Conservation (phyloP, 2,888 invertebrate species). For the Thera britannica region DNA sequence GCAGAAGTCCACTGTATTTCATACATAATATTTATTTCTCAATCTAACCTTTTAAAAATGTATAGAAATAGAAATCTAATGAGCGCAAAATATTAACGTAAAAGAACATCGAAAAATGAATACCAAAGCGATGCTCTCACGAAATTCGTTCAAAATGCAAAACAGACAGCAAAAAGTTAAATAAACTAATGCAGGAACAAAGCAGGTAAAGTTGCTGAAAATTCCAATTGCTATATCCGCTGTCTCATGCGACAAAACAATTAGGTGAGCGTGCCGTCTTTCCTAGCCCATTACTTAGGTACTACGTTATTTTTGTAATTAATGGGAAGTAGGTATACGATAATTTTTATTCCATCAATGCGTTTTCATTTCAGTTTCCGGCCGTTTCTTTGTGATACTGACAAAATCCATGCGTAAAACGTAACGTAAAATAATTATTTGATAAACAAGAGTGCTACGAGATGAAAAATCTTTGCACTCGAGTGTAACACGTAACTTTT, state of each 20-base stretch:
- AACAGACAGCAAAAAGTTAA: neutral
- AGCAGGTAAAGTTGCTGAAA: slow-evolving; percentile 1
- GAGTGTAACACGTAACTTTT: too few relatives aligned
- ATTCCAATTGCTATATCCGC: slow-evolving; percentile 6
- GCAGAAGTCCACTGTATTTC: too few relatives aligned
- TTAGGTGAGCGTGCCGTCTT: neutral
- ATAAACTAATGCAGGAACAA: slow-evolving; percentile 1
- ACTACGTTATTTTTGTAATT: neutral
- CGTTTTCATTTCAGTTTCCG: too few relatives aligned
- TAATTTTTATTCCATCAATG: neutral
- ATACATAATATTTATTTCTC: too few relatives aligned
- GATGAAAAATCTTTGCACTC: too few relatives aligned
- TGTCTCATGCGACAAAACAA: slow-evolving; percentile 2
- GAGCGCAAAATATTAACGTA: neutral
- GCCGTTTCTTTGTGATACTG: too few relatives aligned
- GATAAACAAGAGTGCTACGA: too few relatives aligned
- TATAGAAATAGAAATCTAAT: too few relatives aligned
- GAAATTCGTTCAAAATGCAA: slow-evolving; percentile 2
- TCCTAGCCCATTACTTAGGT: neutral
- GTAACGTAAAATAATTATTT: too few relatives aligned
- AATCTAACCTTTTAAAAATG: too few relatives aligned
- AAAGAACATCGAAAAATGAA: neutral
- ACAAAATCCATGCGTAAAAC: too few relatives aligned
- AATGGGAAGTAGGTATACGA: neutral
- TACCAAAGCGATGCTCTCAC: neutral